phyloP scores from a whole-genome alignment of 2,797 vertebrate species.

The Mustela erminea region DNA sequence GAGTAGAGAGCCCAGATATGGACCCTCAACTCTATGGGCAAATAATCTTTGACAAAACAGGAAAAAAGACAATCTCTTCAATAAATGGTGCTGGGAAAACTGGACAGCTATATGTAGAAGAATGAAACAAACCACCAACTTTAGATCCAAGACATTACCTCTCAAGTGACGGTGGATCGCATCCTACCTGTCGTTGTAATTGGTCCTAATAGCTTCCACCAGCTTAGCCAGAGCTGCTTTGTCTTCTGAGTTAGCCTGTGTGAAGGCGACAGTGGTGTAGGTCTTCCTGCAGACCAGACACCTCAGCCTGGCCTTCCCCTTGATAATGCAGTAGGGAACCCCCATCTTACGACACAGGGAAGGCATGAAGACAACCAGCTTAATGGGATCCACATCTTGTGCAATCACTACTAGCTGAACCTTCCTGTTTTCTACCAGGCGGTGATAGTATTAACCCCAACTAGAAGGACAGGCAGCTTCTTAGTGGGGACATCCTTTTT shows the following conservation, averaged over 20 bases:
- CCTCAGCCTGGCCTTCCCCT: not conserved
- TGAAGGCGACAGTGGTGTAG: not conserved
- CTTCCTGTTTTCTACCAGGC: not conserved
- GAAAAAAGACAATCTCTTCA: too few relatives aligned
- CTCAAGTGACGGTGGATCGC: not conserved
- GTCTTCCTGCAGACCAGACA: not conserved
- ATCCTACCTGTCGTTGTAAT: not conserved
- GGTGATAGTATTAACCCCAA: not conserved
- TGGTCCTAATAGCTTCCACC: not conserved
- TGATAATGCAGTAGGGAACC: not conserved
- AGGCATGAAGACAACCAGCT: not conserved
- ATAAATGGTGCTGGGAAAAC: too few relatives aligned
- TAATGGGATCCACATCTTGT: not conserved
- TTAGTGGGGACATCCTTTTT: not conserved
- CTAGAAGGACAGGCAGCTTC: not conserved
- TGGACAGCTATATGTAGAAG: too few relatives aligned
- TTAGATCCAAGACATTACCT: not conserved
- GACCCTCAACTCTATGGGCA: too few relatives aligned
- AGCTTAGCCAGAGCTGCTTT: not conserved
- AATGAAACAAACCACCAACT: not conserved
- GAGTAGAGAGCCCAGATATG: too few relatives aligned
- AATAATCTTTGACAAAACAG: too few relatives aligned
- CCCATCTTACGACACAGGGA: not conserved
- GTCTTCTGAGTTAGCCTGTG: not conserved
- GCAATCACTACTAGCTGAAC: not conserved